Percentiles rank a stretch among this genome's conserved stretches.
phyloP scores from a whole-genome alignment of 1,140 invertebrate genomes.

The Drosophila ohnishii region DNA sequence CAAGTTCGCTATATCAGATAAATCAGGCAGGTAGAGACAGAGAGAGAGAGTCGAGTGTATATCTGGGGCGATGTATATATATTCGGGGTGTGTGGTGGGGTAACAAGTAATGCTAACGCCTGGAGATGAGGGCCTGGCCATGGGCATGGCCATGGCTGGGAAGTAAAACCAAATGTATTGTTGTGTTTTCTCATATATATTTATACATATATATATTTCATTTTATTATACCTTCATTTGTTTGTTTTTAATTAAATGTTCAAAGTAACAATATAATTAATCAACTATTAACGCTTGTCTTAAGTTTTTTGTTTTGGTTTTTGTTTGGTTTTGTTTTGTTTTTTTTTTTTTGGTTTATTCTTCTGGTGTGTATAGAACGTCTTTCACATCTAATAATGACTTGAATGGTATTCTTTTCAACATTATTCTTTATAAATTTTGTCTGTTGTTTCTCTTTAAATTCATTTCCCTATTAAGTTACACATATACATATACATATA shows the following conservation, averaged over 20 bases:
- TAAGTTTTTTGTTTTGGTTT: conserved; percentile 35
- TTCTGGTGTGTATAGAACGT: conserved; percentile 70
- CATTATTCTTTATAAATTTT: conserved; percentile 62
- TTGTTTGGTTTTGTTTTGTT: not conserved
- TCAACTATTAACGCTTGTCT: conserved; percentile 77
- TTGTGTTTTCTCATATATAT: conserved; percentile 77
- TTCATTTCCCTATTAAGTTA: conserved; percentile 78
- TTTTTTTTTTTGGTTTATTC: conserved; percentile 32
- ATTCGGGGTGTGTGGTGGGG: conserved; percentile 17
- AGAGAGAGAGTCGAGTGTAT: conserved; percentile 41
- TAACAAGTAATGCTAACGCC: conserved; percentile 18
- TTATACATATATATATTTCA: conserved; percentile 75
- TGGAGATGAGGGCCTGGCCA: conserved; percentile 23
- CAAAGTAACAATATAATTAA: conserved; percentile 81
- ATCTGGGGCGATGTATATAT: conserved; percentile 36
- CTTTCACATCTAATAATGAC: conserved; percentile 80
- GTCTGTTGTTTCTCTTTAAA: conserved; percentile 68
- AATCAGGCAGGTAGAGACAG: conserved; percentile 51
- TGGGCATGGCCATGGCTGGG: conserved; percentile 17
- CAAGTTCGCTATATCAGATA: conserved; percentile 66
- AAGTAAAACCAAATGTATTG: conserved; percentile 75
- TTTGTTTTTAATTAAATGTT: conserved; percentile 74
- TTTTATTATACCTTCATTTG: conserved; percentile 67
- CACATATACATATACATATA: conserved; percentile 61
- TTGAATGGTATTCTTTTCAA: conserved; percentile 75